Evolutionary conservation across 2,888 invertebrate species (phyloP).

Genomic region (Drosophila nigricruria): DNA sequence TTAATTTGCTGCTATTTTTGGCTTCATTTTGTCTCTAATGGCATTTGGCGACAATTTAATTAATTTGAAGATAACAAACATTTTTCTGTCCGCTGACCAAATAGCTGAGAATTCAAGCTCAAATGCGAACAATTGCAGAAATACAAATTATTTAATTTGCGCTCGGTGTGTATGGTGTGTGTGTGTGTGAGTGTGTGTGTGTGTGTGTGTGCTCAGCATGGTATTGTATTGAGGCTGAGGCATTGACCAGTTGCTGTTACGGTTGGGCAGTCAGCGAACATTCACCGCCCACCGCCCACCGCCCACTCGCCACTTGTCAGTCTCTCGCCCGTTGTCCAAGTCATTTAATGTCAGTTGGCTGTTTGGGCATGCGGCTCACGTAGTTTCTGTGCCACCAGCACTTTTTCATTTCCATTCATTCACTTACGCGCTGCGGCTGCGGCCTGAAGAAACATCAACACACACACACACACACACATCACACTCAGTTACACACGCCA

Average conservation of each 20-base stretch:
- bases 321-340: conserved; percentile 31
- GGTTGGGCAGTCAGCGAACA: conserved; percentile 16
- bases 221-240: conserved; percentile 23
- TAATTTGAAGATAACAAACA: conserved; percentile 56
- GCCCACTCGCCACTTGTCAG: conserved; percentile 42
- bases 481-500: background rate
- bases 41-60: conserved; percentile 66
- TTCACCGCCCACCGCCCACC: conserved; percentile 4
- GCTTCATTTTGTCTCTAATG: conserved; percentile 26
- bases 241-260: conserved; percentile 32
- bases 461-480: background rate
- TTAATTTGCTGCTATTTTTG: conserved; percentile 34
- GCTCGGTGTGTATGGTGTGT: conserved; percentile 21
- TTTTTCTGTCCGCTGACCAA: conserved; percentile 1
- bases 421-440: conserved; percentile 59
- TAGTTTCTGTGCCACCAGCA: conserved; percentile 70
- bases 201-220: conserved; percentile 23
- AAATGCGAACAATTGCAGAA: conserved; percentile 59
- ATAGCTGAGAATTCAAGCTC: conserved; percentile 20
- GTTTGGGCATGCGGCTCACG: conserved; percentile 63
- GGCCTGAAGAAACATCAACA: conserved; percentile 20
- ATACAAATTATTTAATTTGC: conserved; percentile 77
- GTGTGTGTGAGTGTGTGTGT: conserved; percentile 1
- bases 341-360: conserved; percentile 45
- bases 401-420: conserved; percentile 81